phyloP scores from a whole-genome alignment of 2,113 vertebrate species.

The Solea solea region DNA sequence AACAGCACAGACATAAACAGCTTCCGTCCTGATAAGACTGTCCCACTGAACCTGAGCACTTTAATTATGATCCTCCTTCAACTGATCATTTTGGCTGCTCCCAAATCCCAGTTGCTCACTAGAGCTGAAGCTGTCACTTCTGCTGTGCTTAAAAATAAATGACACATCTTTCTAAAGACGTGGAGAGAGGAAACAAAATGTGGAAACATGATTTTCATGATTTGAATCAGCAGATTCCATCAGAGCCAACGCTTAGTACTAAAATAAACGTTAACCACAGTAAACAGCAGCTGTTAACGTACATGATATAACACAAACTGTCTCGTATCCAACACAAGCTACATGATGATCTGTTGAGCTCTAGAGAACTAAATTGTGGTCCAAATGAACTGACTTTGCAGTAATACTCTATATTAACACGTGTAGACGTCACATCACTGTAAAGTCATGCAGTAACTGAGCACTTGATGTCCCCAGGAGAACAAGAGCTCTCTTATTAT shows the following conservation, averaged over 20 bases:
- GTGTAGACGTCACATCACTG: not conserved
- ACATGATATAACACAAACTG: not conserved
- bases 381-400: slow-evolving; percentile 1
- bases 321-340: not conserved
- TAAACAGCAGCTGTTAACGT: slow-evolving; percentile 33
- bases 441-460: slow-evolving; percentile 4
- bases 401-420: slow-evolving; percentile 10
- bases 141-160: not conserved
- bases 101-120: slow-evolving; percentile 9
- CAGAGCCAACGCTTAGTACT: slow-evolving; percentile 1
- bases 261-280: slow-evolving; percentile 51
- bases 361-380: not conserved
- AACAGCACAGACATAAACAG: slow-evolving; percentile 24
- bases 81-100: slow-evolving; percentile 15
- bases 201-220: too few species aligned
- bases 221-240: not conserved
- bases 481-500: not conserved
- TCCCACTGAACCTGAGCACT: slow-evolving; percentile 3
- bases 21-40: slow-evolving; percentile 20
- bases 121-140: not conserved
- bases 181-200: not conserved
- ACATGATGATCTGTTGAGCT: not conserved
- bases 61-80: slow-evolving; percentile 28
- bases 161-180: not conserved
- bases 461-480: slow-evolving; percentile 1